Base-by-base conservation (phyloP, 1,140 invertebrate species). In the Lordiphosa collinella region DNA sequence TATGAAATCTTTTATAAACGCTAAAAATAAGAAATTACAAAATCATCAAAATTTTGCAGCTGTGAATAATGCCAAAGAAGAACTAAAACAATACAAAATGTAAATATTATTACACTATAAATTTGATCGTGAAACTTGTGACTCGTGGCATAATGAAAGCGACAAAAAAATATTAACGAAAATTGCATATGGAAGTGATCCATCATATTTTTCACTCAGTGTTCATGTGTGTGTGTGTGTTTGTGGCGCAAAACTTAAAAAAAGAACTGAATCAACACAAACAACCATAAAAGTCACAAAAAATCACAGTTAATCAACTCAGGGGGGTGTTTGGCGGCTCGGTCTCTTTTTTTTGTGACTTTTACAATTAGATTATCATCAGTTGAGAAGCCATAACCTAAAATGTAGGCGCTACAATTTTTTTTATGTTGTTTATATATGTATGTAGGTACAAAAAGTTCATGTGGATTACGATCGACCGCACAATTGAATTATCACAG, bases 141-240 rank as follows among this genome's bases (percentile, higher is more conserved):
- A 66, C 62, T 76, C 62, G 66, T 62, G 62, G 41, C 53, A 78
- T 71, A 31, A 76, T 56, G 57, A 38, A 61, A 53, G 34, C 35
- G 18, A 54, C 41, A 54, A 47, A 71, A 25, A 65, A 59, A 64
- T 62, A 82, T 86, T 86, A 86, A 82, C 70, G 76, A 74, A 86
- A 86, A 86, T 86, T 86, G 72, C 82, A 82, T 64, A 68, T 74
- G 82, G 82, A 86, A 86, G 82, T 86, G 65, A 86, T 86, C 82
- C 82, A 86, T 86, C 82, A 86, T 74, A 62, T 84, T 76, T 82
- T 35, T 53, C 41, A 29, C 52, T 48, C 32, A 35, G 22, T 43
- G 43, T 46, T 31, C n/a, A 47, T 54, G 14, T 44, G 40, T 29
- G 14, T 66, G 61, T 64, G 50, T 52, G 16, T 66, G 52, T 62